These are phyloP conservation scores for Hippocampus zosterae DNA, from an alignment of 2,113 vertebrate genomes.

Conservation along the genomic window DNA sequence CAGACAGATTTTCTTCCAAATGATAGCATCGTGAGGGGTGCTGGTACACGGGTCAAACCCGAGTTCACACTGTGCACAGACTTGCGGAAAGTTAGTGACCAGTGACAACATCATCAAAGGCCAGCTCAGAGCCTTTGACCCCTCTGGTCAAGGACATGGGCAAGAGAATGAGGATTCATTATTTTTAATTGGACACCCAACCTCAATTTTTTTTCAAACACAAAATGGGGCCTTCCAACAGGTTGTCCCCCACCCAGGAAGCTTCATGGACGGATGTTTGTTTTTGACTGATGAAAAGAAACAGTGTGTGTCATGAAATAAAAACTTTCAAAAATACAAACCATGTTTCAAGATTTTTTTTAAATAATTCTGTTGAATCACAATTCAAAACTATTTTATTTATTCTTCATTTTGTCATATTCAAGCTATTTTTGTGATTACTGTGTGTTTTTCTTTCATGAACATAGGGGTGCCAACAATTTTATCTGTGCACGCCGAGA, in stretches of 20 bases:
- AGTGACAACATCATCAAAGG: constrained; percentile 52
- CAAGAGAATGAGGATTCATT: constrained; percentile 45
- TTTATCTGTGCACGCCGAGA: too few relatives aligned
- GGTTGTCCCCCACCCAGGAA: not conserved
- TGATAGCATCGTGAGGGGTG: constrained; percentile 40
- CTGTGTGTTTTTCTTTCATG: too few relatives aligned
- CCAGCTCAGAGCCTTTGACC: constrained; percentile 40
- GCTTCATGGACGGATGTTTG: constrained; percentile 8
- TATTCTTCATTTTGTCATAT: too few relatives aligned
- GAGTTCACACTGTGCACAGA: constrained; percentile 39
- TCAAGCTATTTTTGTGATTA: too few relatives aligned
- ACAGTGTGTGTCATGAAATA: not conserved
- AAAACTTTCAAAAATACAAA: not conserved
- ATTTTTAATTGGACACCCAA: constrained; percentile 56
- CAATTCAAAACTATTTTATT: too few relatives aligned
- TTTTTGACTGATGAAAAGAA: constrained; percentile 3
- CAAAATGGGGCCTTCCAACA: constrained; percentile 13
- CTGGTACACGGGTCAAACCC: constrained; percentile 20
- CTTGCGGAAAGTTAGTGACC: constrained; percentile 51
- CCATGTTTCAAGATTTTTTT: too few relatives aligned
- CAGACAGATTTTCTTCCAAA: constrained; percentile 39
- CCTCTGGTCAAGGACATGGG: constrained; percentile 37
- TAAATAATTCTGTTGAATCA: too few relatives aligned
- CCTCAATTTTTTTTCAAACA: not conserved
- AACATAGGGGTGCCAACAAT: too few relatives aligned